phyloP scores from a whole-genome alignment of 2,113 vertebrate genomes.

The Eptesicus fuscus region DNA sequence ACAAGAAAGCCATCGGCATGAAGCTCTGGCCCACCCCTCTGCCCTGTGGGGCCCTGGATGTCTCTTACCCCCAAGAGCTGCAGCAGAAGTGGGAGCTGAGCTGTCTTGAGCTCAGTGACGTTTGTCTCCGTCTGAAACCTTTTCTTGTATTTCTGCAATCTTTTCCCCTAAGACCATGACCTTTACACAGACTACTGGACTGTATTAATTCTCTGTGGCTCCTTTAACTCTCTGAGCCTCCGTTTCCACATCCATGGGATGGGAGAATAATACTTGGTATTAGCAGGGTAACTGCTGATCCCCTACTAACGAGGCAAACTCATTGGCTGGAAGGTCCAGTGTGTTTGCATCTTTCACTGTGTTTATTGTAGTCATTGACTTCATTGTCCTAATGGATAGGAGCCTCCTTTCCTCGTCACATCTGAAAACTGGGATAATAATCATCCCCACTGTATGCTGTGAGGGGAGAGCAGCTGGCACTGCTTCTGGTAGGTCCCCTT shows the following conservation, averaged over 20 bases:
- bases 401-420: background rate
- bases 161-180: background rate
- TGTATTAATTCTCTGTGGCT: background rate
- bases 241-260: background rate
- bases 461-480: too few species aligned
- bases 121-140: background rate
- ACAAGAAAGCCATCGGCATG: background rate
- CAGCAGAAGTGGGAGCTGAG: background rate
- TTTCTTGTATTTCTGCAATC: background rate
- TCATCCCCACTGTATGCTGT: background rate
- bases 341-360: fast-evolving
- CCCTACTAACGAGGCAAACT: background rate
- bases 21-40: background rate
- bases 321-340: background rate
- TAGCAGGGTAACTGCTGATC: background rate
- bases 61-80: background rate
- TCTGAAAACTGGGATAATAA: background rate
- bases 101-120: background rate
- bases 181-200: background rate
- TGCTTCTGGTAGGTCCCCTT: background rate
- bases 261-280: background rate
- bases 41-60: background rate
- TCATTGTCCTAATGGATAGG: background rate
- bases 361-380: background rate
- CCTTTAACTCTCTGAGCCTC: background rate